Evolutionary conservation across 2,888 invertebrate species (phyloP).

Genomic region (Leptinotarsa haldemani): DNA sequence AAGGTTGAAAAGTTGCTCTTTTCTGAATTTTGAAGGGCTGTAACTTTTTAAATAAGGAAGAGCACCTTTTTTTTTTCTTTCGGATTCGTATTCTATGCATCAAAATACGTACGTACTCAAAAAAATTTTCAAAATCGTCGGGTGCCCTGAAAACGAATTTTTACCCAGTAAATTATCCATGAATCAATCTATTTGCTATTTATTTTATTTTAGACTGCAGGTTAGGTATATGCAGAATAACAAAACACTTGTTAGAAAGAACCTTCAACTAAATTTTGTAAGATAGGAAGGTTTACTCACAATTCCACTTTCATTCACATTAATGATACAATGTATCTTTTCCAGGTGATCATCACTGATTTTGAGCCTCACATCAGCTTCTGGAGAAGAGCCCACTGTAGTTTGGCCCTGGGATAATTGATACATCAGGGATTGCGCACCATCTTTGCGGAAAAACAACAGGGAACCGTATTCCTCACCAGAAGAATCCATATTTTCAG

Average conservation of each 20-base stretch:
- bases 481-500: slow-evolving; percentile 28
- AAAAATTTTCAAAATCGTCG: no score
- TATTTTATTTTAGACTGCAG: no score
- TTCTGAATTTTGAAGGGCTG: no score
- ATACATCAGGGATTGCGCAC: slow-evolving; percentile 35
- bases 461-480: slow-evolving; percentile 37
- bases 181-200: no score
- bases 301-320: slow-evolving; percentile 44
- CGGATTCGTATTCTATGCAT: no score
- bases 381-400: slow-evolving; percentile 45
- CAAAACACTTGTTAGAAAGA: not conserved
- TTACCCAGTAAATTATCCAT: no score
- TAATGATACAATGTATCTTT: slow-evolving; percentile 45
- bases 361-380: slow-evolving; percentile 50
- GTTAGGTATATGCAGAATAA: no score
- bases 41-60: no score
- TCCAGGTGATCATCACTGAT: slow-evolving; percentile 34
- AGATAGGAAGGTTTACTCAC: slow-evolving; percentile 42
- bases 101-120: no score
- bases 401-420: slow-evolving; percentile 40
- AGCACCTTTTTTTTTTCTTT: no score
- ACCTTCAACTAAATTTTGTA: not conserved
- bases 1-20: no score
- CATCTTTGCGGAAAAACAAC: slow-evolving; percentile 42
- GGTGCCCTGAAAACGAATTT: no score